These are phyloP conservation scores for Montipora capricornis DNA, from an alignment of 64 coral and sea anemone genomes.

Conservation along the genomic window DNA sequence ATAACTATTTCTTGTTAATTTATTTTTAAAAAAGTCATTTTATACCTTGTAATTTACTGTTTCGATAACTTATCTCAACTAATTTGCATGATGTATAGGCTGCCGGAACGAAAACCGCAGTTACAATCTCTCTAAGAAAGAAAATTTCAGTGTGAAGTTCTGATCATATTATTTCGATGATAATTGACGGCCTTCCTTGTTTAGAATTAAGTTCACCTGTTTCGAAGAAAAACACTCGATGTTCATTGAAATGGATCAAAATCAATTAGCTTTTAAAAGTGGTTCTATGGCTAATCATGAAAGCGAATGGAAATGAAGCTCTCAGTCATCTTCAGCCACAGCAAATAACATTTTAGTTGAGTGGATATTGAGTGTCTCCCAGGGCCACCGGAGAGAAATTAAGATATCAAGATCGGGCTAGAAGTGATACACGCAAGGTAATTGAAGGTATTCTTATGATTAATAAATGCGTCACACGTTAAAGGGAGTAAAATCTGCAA, in stretches of 20 bases:
- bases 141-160: no score
- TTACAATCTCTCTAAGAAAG: no score
- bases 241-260: slow-evolving; percentile 7
- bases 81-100: no score
- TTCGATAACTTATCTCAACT: not conserved
- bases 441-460: not conserved
- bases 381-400: not conserved
- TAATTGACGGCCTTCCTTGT: not conserved
- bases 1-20: no score
- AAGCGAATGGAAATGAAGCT: not conserved
- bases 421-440: not conserved
- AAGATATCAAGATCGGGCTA: not conserved
- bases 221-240: not conserved
- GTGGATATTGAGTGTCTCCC: not conserved
- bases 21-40: not conserved
- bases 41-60: not conserved
- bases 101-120: no score
- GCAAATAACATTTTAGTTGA: not conserved
- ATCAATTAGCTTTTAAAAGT: slow-evolving; percentile 18
- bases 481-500: no score
- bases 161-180: not conserved
- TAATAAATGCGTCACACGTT: not conserved
- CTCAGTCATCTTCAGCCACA: not conserved
- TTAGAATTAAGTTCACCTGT: not conserved
- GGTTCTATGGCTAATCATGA: not conserved